Base-by-base conservation (phyloP, 2,888 invertebrate genomes). In the Thalpophila matura region DNA sequence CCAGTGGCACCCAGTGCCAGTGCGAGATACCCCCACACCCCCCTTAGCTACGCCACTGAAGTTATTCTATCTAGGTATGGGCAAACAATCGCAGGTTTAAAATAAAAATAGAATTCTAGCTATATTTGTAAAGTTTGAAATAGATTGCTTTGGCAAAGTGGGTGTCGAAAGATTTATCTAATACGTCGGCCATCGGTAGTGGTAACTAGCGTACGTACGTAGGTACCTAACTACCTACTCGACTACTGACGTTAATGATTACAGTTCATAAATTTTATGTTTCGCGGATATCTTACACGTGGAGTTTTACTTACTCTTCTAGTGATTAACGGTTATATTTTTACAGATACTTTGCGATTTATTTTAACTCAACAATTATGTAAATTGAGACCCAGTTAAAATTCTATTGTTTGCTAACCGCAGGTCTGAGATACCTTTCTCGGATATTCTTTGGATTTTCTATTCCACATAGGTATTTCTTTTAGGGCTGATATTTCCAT, bases 81-180 rank as follows among this genome's bases (percentile, higher is more conserved):
- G 18, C 20, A 40, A 51, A 51, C 12, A n/a, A 24, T 42, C 18
- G 3, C 12, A 16, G 10, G 4, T 7, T 4, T 31, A 10, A 20
- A 27, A 20, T 14, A 38, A 54, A 49, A 62, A 24, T 54, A 38
- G 24, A 12, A 33, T 38, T 67, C 9, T n/a, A 10, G 18, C 42
- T 16, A 46, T 60, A 65, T 31, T 43, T 53, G 37, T 33, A 62
- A 27, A 53, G 18, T 60, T 47, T 51, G 7, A 47, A 47, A 62
- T 47, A 49, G 27, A 62, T 65, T 35, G 7, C 38, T 29, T 10
- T 24, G n/a, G 3, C 12, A 9, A 12, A 45, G 24, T 49, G 37
- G 43, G 49, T 45, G 63, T 12, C 16, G n/a, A 62, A 7, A n/a
- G 47, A 71, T 70, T 62, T 62, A 67, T n/a, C n/a, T n/a, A n/a